Base-by-base conservation (phyloP, 2,797 vertebrate species). In the Luscinia megarhynchos region DNA sequence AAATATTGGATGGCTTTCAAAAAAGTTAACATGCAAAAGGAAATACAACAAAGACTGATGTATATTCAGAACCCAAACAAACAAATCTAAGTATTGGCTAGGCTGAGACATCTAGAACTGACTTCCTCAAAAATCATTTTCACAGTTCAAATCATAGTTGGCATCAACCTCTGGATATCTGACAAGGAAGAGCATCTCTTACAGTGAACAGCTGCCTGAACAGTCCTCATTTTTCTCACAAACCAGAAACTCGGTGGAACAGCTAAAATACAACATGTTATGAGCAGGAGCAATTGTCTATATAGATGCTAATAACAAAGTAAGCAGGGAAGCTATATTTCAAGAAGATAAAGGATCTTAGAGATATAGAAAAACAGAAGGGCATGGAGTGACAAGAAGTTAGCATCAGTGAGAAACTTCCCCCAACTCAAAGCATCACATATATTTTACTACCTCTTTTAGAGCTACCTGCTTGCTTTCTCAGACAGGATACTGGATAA, bases 1-100 rank as follows among this genome's bases (percentile, higher is more conserved):
- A 77, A 86, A 87, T 68, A 69, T 41, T 54, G 55, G 46, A 69
- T 63, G 26, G 46, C 62, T 74, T 83, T 78, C 55, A 1, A 2
- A 85, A 69, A 91, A 70, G 46, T 43, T 89, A 62, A 23, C 22
- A 20, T 30, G 32, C 40, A 84, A 59, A 88, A 78, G 53, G 27
- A 84, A 90, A 79, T 30, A 68, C 53, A 57, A 61, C 51, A 75
- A 85, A 86, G 76, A 78, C n/a, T 90, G 55, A 72, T 84, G 48
- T 45, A 21, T 32, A 86, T 64, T 89, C 75, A 90, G 68, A 91
- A 89, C 76, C 84, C 76, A 96, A 93, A 92, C 93, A 95, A 95
- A 93, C 89, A 93, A 69, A 93, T 73, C 80, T 73, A 88, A 92
- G 58, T 66, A 45, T 76, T 95, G 82, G 69, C 89, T 93, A 76